These are phyloP conservation scores for Gallinago media DNA, from an alignment of 2,113 vertebrate species.

Conservation along the genomic window DNA sequence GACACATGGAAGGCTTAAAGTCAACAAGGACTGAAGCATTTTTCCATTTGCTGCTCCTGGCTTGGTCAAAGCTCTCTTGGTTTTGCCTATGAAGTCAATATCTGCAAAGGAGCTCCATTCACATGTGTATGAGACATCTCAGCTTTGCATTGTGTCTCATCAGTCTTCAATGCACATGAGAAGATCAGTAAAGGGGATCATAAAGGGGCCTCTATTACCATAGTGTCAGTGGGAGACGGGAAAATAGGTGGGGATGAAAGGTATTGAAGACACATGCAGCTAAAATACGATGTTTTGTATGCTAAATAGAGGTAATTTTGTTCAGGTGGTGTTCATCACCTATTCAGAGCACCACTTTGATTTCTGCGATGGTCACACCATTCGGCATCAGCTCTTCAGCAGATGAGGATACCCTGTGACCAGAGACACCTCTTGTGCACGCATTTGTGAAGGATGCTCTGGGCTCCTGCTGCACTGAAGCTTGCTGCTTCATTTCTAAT, in stretches of 20 bases:
- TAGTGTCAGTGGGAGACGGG: neutral
- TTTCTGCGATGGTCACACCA: neutral
- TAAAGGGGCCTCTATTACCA: neutral
- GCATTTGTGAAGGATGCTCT: neutral
- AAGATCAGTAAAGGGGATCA: neutral
- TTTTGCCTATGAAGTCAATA: neutral
- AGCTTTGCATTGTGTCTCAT: neutral
- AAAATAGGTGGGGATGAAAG: conserved; percentile 1
- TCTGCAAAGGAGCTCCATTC: neutral
- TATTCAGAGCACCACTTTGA: neutral
- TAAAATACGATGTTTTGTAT: neutral
- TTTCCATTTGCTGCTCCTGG: neutral
- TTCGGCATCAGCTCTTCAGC: neutral
- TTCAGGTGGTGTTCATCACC: neutral
- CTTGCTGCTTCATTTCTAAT: neutral
- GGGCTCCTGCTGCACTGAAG: neutral
- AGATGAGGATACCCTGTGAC: neutral
- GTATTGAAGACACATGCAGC: neutral
- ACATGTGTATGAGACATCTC: neutral
- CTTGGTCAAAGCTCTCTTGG: neutral
- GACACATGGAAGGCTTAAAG: neutral
- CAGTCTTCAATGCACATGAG: neutral
- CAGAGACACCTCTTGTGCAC: neutral
- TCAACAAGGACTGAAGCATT: neutral
- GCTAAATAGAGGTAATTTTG: neutral